Evolutionary conservation across 1,140 invertebrate species (phyloP).

Genomic region (Drosophila setifemur): DNA sequence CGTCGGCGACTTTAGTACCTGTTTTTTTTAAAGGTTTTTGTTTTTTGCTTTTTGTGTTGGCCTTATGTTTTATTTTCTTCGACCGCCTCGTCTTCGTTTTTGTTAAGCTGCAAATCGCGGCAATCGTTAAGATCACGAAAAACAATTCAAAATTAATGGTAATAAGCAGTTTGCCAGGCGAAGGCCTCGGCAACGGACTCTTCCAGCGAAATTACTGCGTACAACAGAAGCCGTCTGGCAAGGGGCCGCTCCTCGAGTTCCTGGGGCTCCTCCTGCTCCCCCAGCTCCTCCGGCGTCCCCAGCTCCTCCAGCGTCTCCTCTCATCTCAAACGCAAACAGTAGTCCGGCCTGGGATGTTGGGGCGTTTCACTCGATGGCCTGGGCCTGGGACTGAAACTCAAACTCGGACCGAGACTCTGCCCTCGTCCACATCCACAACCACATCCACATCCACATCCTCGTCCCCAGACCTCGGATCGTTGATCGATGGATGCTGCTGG

Average conservation of each 20-base stretch:
- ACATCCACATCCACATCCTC: too few species aligned
- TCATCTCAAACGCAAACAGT: slow-evolving; percentile 29
- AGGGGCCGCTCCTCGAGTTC: slow-evolving; percentile 29
- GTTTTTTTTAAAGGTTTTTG: too few species aligned
- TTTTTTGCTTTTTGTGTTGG: not conserved
- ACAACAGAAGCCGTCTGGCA: slow-evolving; percentile 82
- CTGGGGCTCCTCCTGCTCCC: not conserved
- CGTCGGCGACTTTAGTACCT: not conserved
- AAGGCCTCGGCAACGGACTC: slow-evolving; percentile 22
- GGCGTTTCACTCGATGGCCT: slow-evolving; percentile 58
- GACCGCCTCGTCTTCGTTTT: slow-evolving; percentile 35
- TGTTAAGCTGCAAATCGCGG: slow-evolving; percentile 80
- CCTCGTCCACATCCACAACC: slow-evolving; percentile 15
- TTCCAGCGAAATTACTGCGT: slow-evolving; percentile 81
- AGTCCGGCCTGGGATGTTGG: slow-evolving; percentile 45
- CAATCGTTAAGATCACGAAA: slow-evolving; percentile 83
- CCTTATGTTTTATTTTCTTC: slow-evolving; percentile 32
- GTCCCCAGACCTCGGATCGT: slow-evolving; percentile 20
- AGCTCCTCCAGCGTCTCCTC: not conserved
- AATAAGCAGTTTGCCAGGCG: slow-evolving; percentile 78
- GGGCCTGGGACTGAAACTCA: slow-evolving; percentile 26
- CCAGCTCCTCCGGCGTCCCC: not conserved
- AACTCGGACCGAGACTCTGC: slow-evolving; percentile 19
- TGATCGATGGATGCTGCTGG: slow-evolving; percentile 69
- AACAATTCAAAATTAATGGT: slow-evolving; percentile 83